These are phyloP conservation scores for Neotoma lepida DNA, from an alignment of 2,113 vertebrate species.

Conservation along the genomic window DNA sequence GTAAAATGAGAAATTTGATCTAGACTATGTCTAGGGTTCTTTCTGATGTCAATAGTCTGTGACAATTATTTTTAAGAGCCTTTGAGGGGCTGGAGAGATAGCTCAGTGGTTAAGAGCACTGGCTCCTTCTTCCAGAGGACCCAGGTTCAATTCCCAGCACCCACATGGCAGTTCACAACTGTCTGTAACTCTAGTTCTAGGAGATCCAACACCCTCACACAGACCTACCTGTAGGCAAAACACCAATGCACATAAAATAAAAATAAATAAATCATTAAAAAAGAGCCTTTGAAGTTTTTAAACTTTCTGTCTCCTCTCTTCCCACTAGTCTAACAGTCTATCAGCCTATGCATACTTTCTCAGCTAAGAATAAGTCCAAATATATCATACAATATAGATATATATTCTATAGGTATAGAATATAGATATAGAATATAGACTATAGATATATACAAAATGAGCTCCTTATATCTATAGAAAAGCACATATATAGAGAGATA, in stretches of 20 bases:
- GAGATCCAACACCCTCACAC: not conserved
- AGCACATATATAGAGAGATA: not conserved
- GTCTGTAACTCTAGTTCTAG: not conserved
- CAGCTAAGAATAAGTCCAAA: not conserved
- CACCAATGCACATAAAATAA: not conserved
- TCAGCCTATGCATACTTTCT: not conserved
- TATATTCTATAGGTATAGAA: not conserved
- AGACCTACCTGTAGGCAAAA: not conserved
- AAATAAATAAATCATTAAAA: not conserved
- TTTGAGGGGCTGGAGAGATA: not conserved
- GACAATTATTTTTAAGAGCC: not conserved
- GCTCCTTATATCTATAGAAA: not conserved
- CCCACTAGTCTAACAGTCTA: not conserved
- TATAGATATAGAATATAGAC: not conserved
- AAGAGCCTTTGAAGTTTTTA: not conserved
- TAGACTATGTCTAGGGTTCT: not conserved
- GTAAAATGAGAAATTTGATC: not conserved
- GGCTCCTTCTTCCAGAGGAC: not conserved
- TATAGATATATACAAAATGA: not conserved
- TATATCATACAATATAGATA: not conserved
- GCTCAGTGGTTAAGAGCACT: not conserved
- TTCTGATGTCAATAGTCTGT: slow-evolving; percentile 6
- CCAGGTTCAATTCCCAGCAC: not conserved
- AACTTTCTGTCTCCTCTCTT: slow-evolving; percentile 14
- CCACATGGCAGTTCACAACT: not conserved